phyloP scores from a whole-genome alignment of 2,888 invertebrate genomes.

The Lacanobia wlatinum region DNA sequence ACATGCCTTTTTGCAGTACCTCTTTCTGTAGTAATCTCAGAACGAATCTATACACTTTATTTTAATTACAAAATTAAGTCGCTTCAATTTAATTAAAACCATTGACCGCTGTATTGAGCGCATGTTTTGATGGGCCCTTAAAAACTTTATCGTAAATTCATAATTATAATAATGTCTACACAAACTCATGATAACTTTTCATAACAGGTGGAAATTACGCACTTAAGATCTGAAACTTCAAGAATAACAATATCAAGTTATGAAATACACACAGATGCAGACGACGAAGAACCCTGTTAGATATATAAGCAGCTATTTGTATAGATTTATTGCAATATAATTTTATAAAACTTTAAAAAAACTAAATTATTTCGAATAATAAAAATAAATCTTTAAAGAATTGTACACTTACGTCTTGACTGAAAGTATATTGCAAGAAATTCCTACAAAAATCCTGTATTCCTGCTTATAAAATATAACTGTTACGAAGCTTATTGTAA shows the following conservation, averaged over 20 bases:
- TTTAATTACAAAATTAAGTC: neutral
- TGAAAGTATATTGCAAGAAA: conserved; percentile 53
- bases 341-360: neutral
- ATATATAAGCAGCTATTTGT: conserved; percentile 33
- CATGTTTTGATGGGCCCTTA: neutral
- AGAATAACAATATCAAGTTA: conserved; percentile 83
- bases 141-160: neutral
- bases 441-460: neutral
- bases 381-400: neutral
- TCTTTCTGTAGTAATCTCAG: neutral
- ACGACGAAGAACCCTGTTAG: conserved; percentile 70
- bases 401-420: neutral
- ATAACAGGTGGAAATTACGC: conserved; percentile 84
- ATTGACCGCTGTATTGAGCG: neutral
- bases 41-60: neutral
- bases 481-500: conserved; percentile 50
- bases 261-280: conserved; percentile 78
- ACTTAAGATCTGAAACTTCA: conserved; percentile 83
- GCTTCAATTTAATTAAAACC: neutral
- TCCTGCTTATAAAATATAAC: conserved; percentile 26
- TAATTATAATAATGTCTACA: neutral
- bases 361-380: neutral
- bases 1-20: neutral
- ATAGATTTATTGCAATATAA: conserved; percentile 45
- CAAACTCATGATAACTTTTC: conserved; percentile 48